Evolutionary conservation across 2,113 vertebrate species (phyloP).

Genomic region (Ameiurus melas): DNA sequence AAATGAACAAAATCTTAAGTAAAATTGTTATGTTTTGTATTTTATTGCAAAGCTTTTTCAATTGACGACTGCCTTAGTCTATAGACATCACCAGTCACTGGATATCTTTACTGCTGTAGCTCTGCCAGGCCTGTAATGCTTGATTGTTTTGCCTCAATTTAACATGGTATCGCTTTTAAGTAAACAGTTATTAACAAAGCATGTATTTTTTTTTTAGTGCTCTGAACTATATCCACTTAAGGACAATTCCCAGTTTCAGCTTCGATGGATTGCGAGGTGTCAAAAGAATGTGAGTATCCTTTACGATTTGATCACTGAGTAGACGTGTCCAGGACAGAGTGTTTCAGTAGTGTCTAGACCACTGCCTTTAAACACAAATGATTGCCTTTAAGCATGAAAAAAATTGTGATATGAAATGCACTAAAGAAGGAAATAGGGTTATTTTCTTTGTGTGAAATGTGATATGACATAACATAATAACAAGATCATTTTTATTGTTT

Average conservation of each 20-base stretch:
- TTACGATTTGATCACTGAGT: not conserved
- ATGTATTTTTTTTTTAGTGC: slow-evolving; percentile 53
- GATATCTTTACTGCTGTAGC: not conserved
- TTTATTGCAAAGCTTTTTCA: not conserved
- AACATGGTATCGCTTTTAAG: not conserved
- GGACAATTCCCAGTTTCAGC: slow-evolving; percentile 59
- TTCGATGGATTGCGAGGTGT: slow-evolving; percentile 64
- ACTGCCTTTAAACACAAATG: not conserved
- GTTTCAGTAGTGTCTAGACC: not conserved
- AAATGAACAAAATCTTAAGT: not conserved
- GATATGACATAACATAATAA: too few species aligned
- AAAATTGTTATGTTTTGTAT: not conserved
- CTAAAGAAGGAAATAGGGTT: too few species aligned
- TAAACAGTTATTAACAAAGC: not conserved
- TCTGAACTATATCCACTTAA: slow-evolving; percentile 59
- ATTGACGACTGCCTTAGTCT: not conserved
- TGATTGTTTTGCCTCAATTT: not conserved
- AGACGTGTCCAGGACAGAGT: not conserved
- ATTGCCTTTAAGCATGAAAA: too few species aligned
- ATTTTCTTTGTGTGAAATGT: too few species aligned
- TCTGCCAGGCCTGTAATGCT: not conserved
- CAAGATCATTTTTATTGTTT: too few species aligned
- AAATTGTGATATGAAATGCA: too few species aligned
- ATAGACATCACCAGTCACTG: not conserved
- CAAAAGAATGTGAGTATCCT: slow-evolving; percentile 64